Conservation (phyloP, 2,888 invertebrate genomes). For the Morpho deidamia region DNA sequence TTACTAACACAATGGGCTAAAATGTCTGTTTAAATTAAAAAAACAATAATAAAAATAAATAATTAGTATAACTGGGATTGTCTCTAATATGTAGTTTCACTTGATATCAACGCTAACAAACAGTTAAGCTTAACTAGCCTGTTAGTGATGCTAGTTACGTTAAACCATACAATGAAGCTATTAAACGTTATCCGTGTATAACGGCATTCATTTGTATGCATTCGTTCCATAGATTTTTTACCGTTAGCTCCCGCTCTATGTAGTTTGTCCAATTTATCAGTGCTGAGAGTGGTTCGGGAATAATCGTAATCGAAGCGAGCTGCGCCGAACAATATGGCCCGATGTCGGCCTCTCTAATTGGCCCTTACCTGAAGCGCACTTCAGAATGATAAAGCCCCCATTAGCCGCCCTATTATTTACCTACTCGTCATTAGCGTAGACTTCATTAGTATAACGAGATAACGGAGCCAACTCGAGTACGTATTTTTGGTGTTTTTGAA, state of each 20-base stretch:
- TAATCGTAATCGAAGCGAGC: constrained; percentile 76
- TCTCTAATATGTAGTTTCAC: too few species aligned
- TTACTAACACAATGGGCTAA: too few species aligned
- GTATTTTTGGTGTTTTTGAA: constrained; percentile 66
- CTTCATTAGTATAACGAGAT: constrained; percentile 79
- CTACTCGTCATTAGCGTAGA: constrained; percentile 79
- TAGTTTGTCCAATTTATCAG: constrained; percentile 76
- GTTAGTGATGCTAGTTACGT: too few species aligned
- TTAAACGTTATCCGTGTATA: background rate
- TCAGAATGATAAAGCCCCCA: constrained; percentile 79
- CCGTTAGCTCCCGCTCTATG: constrained; percentile 1
- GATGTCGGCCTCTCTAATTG: constrained; percentile 76
- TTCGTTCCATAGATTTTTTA: background rate
- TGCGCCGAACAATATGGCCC: constrained; percentile 76
- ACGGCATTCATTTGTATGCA: constrained; percentile 1
- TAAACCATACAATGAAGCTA: background rate
- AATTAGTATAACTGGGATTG: too few species aligned
- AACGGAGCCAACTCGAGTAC: constrained; percentile 67
- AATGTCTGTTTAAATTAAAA: too few species aligned
- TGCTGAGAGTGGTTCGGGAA: constrained; percentile 68
- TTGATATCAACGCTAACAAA: too few species aligned
- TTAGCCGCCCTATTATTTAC: constrained; percentile 79
- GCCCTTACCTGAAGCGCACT: constrained; percentile 79
- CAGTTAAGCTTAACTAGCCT: too few species aligned
- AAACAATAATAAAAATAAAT: too few species aligned